phyloP scores from a whole-genome alignment of 2,888 invertebrate genomes.

The Callinectes sapidus region DNA sequence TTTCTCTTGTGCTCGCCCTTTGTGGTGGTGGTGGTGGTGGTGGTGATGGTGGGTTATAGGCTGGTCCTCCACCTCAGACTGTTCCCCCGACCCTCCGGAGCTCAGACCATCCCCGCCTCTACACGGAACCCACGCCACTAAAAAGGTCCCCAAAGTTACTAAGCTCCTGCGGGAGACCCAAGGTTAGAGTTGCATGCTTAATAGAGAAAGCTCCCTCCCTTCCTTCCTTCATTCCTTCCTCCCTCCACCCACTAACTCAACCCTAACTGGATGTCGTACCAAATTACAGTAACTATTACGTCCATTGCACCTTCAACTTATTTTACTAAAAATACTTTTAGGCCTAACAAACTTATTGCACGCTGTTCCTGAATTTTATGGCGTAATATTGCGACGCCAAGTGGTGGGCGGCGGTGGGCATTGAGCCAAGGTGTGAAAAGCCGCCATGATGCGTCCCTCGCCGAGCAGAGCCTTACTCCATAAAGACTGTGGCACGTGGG shows the following conservation, averaged over 20 bases:
- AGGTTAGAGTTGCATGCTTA: slow-evolving; percentile 60
- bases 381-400: neutral
- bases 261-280: neutral
- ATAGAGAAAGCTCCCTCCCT: slow-evolving; percentile 7
- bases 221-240: neutral
- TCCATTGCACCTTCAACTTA: neutral
- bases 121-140: slow-evolving; percentile 51
- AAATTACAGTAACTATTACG: neutral
- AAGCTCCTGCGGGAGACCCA: slow-evolving; percentile 66
- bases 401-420: neutral
- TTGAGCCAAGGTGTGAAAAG: neutral
- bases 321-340: neutral
- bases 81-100: slow-evolving; percentile 60
- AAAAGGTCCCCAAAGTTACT: slow-evolving; percentile 65
- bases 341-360: neutral
- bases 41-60: slow-evolving; percentile 56
- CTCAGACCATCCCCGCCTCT: slow-evolving; percentile 55
- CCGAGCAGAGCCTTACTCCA: neutral
- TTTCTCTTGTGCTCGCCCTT: slow-evolving; percentile 42
- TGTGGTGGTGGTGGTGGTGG: slow-evolving; percentile 52
- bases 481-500: neutral
- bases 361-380: neutral
- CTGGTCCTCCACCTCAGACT: slow-evolving; percentile 59
- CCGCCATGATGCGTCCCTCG: neutral
- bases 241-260: neutral